A percentile compares a stretch with the other conserved stretches of the same genome.
phyloP scores from a whole-genome alignment of 2,113 vertebrate species.

The Pandion haliaetus region DNA sequence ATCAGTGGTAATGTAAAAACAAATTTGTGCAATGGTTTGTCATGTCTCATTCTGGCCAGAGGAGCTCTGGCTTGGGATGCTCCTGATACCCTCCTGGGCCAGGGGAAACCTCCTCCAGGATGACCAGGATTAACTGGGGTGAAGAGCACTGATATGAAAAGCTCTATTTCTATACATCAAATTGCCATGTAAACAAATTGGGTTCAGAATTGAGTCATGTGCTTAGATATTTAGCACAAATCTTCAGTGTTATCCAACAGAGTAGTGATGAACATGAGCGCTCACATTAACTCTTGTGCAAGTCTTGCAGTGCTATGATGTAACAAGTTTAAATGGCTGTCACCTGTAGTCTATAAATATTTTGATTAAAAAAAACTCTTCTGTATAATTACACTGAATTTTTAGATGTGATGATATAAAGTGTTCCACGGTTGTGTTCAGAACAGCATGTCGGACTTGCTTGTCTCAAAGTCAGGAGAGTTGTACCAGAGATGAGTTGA shows the following conservation, averaged over 20 bases:
- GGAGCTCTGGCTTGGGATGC: neutral
- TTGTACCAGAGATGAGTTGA: neutral
- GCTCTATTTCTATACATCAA: neutral
- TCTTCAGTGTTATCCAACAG: neutral
- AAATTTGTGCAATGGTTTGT: neutral
- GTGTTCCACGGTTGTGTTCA: neutral
- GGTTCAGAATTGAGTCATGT: neutral
- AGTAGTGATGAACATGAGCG: rapidly evolving
- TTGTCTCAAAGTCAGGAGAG: neutral
- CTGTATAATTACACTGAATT: neutral
- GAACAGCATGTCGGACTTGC: neutral
- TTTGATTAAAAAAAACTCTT: neutral
- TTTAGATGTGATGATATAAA: neutral
- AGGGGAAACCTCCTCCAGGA: neutral
- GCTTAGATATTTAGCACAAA: neutral
- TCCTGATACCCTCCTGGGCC: neutral
- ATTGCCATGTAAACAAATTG: neutral
- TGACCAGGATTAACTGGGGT: neutral
- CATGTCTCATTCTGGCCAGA: rapidly evolving
- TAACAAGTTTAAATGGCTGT: neutral
- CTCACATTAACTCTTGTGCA: neutral
- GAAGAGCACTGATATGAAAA: neutral
- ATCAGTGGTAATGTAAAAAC: neutral
- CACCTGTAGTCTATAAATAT: neutral
- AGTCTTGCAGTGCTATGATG: neutral